Base-by-base conservation (phyloP, 1,140 invertebrate genomes). In the Amyelois transitella region DNA sequence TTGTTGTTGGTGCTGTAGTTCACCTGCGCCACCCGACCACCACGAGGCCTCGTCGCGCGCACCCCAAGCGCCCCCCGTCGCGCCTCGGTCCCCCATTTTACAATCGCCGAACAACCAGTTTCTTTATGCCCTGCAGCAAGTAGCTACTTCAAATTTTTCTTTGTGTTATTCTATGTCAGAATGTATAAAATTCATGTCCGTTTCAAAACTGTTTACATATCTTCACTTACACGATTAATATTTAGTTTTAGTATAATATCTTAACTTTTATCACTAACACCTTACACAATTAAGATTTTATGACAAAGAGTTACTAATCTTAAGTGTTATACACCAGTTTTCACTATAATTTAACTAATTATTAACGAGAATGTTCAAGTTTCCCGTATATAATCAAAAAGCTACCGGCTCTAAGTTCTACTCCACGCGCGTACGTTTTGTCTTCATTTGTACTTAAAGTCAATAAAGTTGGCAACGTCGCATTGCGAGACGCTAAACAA, bases 1-100 rank as follows among this genome's bases (percentile, higher is more conserved):
- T 76, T 89, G 90, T 76, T 90, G 90, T 77, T 91, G 91, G 75
- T 91, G 90, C 72, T 90, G 90, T 75, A 90, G 82, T 75, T 90
- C 88, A 70, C 86, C 88, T 69, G 90, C 86, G 65, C 88, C 86
- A 70, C 89, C 84, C 60, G 88, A 89, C 77, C 90, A 90, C 91
- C 91, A 91, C 90, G 91, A 90, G 80, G 89, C 89, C 73, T 91
- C 91, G 82, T 91, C 90, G 79, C 90, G 88, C 80, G 88, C 89
- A 82, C 90, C 91, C 91, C 91, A 92, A 77, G 91, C 89, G 83
- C 90, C 90, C 69, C 91, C 88, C 77, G 85, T 84, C 72, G 81
- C 77, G 69, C 83, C 88, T 73, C 77, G 75, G 69, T 88, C 85
- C 77, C 82, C 85, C 85, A 88, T 88, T 62, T 81, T 79, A 81